Conservation (phyloP, 37 sponge, comb jelly and placozoan species). For the Tethya wilhelma region DNA sequence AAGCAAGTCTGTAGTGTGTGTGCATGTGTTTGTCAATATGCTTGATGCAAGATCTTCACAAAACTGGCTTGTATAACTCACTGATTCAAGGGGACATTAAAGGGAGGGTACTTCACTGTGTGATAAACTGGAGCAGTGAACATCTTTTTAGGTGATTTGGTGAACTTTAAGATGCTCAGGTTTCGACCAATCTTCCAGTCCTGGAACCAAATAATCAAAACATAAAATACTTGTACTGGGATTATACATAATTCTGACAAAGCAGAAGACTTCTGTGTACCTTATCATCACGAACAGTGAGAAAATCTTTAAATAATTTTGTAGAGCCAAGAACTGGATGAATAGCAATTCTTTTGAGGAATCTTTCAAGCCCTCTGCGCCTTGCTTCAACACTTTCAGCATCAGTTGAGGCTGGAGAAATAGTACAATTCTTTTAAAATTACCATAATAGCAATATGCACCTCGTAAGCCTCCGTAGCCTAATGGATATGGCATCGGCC, state of each 20-base stretch:
- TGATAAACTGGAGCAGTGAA: slow-evolving; percentile 70
- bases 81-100: slow-evolving; percentile 73
- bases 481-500: slow-evolving; percentile 99
- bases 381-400: slow-evolving; percentile 44
- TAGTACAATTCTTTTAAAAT: background rate
- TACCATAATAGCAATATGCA: background rate
- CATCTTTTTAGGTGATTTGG: slow-evolving; percentile 60
- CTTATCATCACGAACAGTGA: slow-evolving; percentile 72
- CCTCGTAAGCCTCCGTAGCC: slow-evolving; percentile 90
- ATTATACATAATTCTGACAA: background rate
- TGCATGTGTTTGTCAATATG: background rate
- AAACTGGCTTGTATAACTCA: slow-evolving; percentile 31
- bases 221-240: background rate
- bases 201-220: no score
- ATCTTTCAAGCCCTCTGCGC: slow-evolving; percentile 62
- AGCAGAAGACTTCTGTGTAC: slow-evolving; percentile 32
- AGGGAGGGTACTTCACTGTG: slow-evolving; percentile 71
- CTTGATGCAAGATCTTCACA: background rate
- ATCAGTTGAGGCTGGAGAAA: slow-evolving; percentile 23
- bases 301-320: slow-evolving; percentile 62
- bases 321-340: slow-evolving; percentile 76
- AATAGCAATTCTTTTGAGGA: slow-evolving; percentile 60
- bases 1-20: slow-evolving; percentile 42
- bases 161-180: slow-evolving; percentile 14
- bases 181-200: slow-evolving; percentile 78